Base-by-base conservation (phyloP, 2,888 invertebrate genomes). In the Agrotis exclamationis region DNA sequence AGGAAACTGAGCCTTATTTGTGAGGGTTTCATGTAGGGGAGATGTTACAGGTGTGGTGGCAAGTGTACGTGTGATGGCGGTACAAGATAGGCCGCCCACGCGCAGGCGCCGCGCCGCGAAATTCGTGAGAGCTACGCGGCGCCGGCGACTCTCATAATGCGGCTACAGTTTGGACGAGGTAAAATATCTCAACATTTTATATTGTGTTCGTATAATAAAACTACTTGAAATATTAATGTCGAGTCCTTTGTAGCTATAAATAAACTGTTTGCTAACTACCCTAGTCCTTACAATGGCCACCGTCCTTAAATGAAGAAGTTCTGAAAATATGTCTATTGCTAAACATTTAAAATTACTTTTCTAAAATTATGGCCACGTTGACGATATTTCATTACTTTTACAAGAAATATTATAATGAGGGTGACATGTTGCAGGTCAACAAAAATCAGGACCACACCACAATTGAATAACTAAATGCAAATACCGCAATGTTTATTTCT, bases 71-170 rank as follows among this genome's bases (percentile, higher is more conserved):
- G 93, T 88, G 95, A 95, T 95, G 94, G 91, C 93, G 92, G 93
- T 91, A 85, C 88, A 89, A 89, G 95, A 95, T 95, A 94, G 93
- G 93, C 90, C 94, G 93, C 96, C 96, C 94, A 96, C 96, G 93
- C 93, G 86, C 85, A 89, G 91, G 92, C 94, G 94, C 94, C 92
- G 91, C 93, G 91, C 91, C 93, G 95, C 95, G 91, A 95, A 95
- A 94, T 95, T 96, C 96, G 95, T 96, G 95, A 96, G 96, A 92
- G 89, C 89, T 91, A 85, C 89, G 85, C 88, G 93, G 93, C 95
- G 94, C 94, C 89, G 87, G 77, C 87, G 85, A 83, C 86, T 88
- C 86, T 83, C 87, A 88, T 87, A 89, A 90, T 91, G 86, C 85
- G 85, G 85, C 82, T 80, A 82, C 70, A 74, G 74, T 83, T 74